Conservation (phyloP, 2,888 invertebrate species). For the Arenicola marina region DNA sequence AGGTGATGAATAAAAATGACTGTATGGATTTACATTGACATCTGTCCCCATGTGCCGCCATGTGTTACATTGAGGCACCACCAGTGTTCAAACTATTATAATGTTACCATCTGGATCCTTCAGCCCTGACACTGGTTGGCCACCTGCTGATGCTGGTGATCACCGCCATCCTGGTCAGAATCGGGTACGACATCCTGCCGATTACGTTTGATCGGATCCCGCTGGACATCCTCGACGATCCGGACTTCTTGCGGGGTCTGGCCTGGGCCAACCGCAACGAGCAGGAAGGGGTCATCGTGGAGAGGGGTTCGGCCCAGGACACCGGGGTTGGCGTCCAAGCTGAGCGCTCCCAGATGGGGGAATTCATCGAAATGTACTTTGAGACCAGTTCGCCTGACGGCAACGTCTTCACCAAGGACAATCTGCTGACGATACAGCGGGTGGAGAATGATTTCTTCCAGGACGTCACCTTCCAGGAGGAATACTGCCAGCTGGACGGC, state of each 20-base stretch:
- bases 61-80: too few relatives aligned
- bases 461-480: constrained; percentile 5
- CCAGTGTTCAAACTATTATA: too few relatives aligned
- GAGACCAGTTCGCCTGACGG: constrained; percentile 29
- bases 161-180: constrained; percentile 17
- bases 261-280: constrained; percentile 34
- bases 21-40: too few relatives aligned
- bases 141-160: constrained; percentile 23
- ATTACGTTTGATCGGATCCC: constrained; percentile 31
- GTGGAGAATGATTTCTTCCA: constrained; percentile 32
- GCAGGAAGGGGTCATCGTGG: constrained; percentile 10
- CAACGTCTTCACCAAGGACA: constrained; percentile 42
- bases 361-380: constrained; percentile 35
- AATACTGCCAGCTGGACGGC: constrained; percentile 13
- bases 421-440: constrained; percentile 36
- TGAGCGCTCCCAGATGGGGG: constrained; percentile 17
- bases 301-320: neutral
- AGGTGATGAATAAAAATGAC: too few relatives aligned
- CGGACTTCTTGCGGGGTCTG: constrained; percentile 36
- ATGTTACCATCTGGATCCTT: neutral
- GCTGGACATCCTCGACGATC: constrained; percentile 40
- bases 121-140: constrained; percentile 20
- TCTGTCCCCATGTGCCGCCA: too few relatives aligned
- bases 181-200: constrained; percentile 28
- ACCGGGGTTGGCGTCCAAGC: neutral